These are phyloP conservation scores for Lepus oiostolus DNA, from an alignment of 2,797 vertebrate genomes.

Conservation along the genomic window DNA sequence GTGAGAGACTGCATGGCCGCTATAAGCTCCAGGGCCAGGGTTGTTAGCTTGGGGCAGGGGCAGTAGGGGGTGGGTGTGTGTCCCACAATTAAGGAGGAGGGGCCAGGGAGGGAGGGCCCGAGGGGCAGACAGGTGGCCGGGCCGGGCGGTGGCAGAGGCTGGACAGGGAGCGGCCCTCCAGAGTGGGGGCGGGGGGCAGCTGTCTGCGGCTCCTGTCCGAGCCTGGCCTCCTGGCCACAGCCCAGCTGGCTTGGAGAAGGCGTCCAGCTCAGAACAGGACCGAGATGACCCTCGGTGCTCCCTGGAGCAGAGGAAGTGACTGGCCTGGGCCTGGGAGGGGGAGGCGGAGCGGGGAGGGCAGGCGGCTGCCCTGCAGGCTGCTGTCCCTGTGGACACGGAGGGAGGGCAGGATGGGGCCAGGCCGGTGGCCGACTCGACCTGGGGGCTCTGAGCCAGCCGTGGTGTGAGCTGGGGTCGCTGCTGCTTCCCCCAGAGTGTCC, in stretches of 20 bases:
- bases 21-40: conserved; percentile 76
- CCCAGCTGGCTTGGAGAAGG: conserved; percentile 61
- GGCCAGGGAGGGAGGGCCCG: conserved; percentile 54
- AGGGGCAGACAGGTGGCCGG: conserved; percentile 85
- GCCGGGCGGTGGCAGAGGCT: conserved; percentile 38
- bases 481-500: accelerated
- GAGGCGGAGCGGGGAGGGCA: background rate
- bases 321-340: background rate
- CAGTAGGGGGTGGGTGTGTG: background rate
- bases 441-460: background rate
- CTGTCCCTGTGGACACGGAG: background rate
- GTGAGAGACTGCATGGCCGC: conserved; percentile 68
- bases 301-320: background rate
- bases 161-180: no score
- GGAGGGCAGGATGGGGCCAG: accelerated
- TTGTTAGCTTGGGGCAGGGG: conserved; percentile 57
- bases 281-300: conserved; percentile 61
- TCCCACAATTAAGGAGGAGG: conserved; percentile 73
- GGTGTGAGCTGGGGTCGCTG: background rate
- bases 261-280: conserved; percentile 69
- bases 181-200: background rate
- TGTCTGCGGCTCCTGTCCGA: background rate
- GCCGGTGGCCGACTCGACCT: background rate
- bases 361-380: background rate
- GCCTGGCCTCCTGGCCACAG: conserved; percentile 34